Percentiles rank a stretch among this genome's conserved stretches.
Conservation (phyloP, 2,797 vertebrate species). For the Garrulus glandarius region DNA sequence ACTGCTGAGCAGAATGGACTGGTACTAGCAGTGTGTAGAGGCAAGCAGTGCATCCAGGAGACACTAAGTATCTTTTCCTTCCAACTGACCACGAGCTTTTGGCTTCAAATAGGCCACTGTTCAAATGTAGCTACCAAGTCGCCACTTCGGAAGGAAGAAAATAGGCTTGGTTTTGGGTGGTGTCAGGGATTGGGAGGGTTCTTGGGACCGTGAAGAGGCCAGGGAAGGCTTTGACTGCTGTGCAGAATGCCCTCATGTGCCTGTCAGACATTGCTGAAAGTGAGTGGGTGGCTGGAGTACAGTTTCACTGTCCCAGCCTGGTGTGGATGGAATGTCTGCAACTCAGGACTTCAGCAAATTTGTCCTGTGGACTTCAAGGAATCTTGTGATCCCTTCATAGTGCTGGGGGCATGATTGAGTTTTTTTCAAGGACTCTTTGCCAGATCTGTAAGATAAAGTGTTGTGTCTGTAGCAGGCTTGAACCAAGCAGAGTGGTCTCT, state of each 20-base stretch:
- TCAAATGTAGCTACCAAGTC: background rate
- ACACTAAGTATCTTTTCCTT: background rate
- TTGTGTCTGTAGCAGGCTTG: background rate
- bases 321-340: background rate
- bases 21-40: background rate
- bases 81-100: background rate
- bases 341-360: background rate
- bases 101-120: background rate
- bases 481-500: background rate
- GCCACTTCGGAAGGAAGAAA: background rate
- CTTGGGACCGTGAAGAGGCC: too few relatives aligned
- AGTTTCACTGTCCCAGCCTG: background rate
- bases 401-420: background rate
- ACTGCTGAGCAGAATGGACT: background rate
- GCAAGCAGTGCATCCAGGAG: background rate
- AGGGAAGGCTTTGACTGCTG: background rate
- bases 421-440: background rate
- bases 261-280: background rate
- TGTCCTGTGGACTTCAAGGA: background rate
- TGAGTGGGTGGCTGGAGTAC: background rate
- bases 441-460: background rate
- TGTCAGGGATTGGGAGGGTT: background rate
- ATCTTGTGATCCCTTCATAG: background rate
- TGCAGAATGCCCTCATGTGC: background rate
- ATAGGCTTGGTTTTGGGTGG: background rate